Conservation (phyloP, 2,888 invertebrate genomes). For the Philereme transversata region DNA sequence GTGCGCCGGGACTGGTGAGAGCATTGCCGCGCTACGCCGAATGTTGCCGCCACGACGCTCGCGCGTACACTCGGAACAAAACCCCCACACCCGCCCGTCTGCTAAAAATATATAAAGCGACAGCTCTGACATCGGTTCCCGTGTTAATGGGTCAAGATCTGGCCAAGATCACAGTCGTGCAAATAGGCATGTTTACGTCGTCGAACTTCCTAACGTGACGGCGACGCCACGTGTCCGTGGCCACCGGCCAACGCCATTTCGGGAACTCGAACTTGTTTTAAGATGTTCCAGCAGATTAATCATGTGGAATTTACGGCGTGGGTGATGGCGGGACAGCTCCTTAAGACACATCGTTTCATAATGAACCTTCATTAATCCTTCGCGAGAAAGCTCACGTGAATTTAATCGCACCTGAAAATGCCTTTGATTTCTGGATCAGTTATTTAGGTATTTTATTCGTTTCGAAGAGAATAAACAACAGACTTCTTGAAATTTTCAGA, state of each 20-base stretch:
- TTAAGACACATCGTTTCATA: slow-evolving; percentile 5
- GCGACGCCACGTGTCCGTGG: slow-evolving; percentile 58
- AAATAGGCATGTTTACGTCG: slow-evolving; percentile 75
- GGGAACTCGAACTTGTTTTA: slow-evolving; percentile 27
- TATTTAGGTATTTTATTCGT: no score
- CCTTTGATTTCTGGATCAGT: neutral
- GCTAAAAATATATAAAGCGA: slow-evolving; percentile 79
- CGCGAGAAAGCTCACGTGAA: neutral
- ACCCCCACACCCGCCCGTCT: slow-evolving; percentile 61
- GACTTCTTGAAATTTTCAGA: no score
- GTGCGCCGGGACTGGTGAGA: slow-evolving; percentile 37
- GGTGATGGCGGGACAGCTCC: slow-evolving; percentile 9
- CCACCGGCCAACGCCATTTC: slow-evolving; percentile 52
- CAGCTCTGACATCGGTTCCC: slow-evolving; percentile 74
- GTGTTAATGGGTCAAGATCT: slow-evolving; percentile 84
- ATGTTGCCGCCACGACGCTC: slow-evolving; percentile 54
- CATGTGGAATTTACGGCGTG: slow-evolving; percentile 17
- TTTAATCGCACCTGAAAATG: neutral
- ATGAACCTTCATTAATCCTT: slow-evolving; percentile 1
- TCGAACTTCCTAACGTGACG: slow-evolving; percentile 58
- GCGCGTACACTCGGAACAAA: slow-evolving; percentile 57
- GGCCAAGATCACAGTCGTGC: slow-evolving; percentile 79
- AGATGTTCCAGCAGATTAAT: slow-evolving; percentile 24
- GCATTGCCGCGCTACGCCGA: slow-evolving; percentile 46
- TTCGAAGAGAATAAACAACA: no score